Base-by-base conservation (phyloP, 2,797 vertebrate species). In the Melanotaenia parkinsoni region DNA sequence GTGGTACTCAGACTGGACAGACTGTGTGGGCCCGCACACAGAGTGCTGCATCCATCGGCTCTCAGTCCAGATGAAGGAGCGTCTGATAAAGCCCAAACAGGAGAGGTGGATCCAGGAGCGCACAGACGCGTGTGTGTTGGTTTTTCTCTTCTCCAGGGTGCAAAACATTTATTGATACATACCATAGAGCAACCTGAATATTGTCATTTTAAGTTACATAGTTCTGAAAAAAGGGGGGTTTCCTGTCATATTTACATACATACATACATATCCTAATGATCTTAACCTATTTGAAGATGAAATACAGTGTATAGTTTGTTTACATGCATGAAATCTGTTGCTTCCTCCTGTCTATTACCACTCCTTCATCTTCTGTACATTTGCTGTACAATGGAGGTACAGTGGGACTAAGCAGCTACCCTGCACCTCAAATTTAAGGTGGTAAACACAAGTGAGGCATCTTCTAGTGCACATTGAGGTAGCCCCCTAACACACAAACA, bases 161-260 rank as follows among this genome's bases (percentile, higher is more conserved):
- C 89, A 91, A 91, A 93, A 91, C 91, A 92, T 91, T 89, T 89
- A 92, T 85, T 87, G 85, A 88, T 91, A 89, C 90, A 91, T 91
- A 93, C 87, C 85, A 90, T 90, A 88, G 79, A 92, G 90, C 91
- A 88, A 91, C 92, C 93, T 93, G 88, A 94, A 93, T 92, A 91
- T 88, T 82, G 77, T 86, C 81, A 71, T 88, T 88, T 92, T 81
- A 88, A 89, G 86, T 91, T 92, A 91, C 86, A 88, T 87, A 72
- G 83, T 92, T 89, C 79, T 87, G 86, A 76, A 90, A 92, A 93
- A 86, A 63, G 35, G 63, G 51, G 59, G 60, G 65, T 57, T 73
- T 84, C 83, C 85, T 79, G 7, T 86, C 77, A 33, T 92, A 93
- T 93, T 90, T 93, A 93, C 91, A 93, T 92, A 93, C 88, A 90